These are phyloP conservation scores for Ditula angustiorana DNA, from an alignment of 2,888 invertebrate species.

Conservation along the genomic window DNA sequence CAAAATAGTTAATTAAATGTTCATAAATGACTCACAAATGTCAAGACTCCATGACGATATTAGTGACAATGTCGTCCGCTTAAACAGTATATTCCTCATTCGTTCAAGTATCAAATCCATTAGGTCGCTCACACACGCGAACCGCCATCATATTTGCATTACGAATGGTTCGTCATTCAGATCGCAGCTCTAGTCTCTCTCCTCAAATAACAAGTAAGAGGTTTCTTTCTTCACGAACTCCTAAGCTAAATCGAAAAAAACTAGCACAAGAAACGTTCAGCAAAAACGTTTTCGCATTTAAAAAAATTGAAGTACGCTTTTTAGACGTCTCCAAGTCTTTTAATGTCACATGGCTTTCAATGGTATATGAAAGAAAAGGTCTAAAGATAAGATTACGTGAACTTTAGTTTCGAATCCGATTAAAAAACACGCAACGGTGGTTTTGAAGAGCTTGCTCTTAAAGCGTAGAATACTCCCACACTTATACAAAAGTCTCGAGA, in stretches of 20 bases:
- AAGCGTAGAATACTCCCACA: slow-evolving; percentile 73
- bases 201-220: slow-evolving; percentile 31
- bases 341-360: slow-evolving; percentile 65
- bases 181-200: slow-evolving; percentile 10
- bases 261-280: slow-evolving; percentile 16
- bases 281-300: background rate
- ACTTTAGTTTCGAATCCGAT: slow-evolving; percentile 71
- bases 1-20: no score
- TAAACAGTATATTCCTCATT: background rate
- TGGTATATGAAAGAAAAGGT: slow-evolving; percentile 70
- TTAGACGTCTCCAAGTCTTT: slow-evolving; percentile 43
- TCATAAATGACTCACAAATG: no score
- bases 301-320: slow-evolving; percentile 19
- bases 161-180: slow-evolving; percentile 55
- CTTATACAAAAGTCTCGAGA: slow-evolving; percentile 69
- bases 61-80: no score
- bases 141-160: slow-evolving; percentile 59
- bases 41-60: no score
- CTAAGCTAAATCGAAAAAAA: slow-evolving; percentile 34
- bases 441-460: slow-evolving; percentile 69
- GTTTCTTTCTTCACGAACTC: slow-evolving; percentile 24
- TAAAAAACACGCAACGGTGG: slow-evolving; percentile 79
- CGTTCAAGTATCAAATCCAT: slow-evolving; percentile 54
- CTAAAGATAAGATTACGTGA: slow-evolving; percentile 76
- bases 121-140: slow-evolving; percentile 46